Base-by-base conservation (phyloP, 2,113 vertebrate genomes). In the Brevimyrus niger region DNA sequence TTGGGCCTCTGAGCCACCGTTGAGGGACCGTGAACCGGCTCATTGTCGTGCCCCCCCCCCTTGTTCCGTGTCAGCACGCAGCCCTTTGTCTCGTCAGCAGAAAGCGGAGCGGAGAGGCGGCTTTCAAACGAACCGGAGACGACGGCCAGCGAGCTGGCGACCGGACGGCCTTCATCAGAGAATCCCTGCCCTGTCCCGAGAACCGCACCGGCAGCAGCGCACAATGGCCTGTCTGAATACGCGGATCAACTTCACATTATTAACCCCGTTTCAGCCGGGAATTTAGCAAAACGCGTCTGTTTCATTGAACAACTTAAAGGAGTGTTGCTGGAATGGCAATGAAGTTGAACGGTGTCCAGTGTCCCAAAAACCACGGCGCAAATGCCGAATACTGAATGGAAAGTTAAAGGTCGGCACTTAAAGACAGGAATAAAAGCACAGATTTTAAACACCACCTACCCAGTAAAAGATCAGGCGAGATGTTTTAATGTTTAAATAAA, bases 71-170 rank as follows among this genome's bases (percentile, higher is more conserved):
- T 86, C 82, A 89, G 89, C 83, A 89, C 53, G 61, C 53, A 55
- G 89, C 83, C 82, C 47, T 87, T 73, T 50, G 55, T 89, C 86
- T 51, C 55, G 47, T 35, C 83, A 86, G 83, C 83, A 86, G 83
- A 69, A 86, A 87, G 13, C 9, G 35, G 55, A 38, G 17, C 21
- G 27, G 15, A 46, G 87, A 50, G 87, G 65, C 46, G 65, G 85
- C 15, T 15, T n/a, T 13, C 42, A 76, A 3, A 88, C 19, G 44
- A 58, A 27, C 58, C 17, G 42, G 19, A 88, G 58, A 42, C 21
- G 42, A 69, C 38, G 17, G 38, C 88, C 4, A 53, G 27, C 47
- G 80, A 44, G 47, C 35, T 35, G 53, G 21, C 13, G 50, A 51
- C 46, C 48, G 53, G n/a, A 31, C 17, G 27, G 7, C 10, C 42